Evolutionary conservation across 2,888 invertebrate species (phyloP).

Genomic region (Calliscelio sp.): DNA sequence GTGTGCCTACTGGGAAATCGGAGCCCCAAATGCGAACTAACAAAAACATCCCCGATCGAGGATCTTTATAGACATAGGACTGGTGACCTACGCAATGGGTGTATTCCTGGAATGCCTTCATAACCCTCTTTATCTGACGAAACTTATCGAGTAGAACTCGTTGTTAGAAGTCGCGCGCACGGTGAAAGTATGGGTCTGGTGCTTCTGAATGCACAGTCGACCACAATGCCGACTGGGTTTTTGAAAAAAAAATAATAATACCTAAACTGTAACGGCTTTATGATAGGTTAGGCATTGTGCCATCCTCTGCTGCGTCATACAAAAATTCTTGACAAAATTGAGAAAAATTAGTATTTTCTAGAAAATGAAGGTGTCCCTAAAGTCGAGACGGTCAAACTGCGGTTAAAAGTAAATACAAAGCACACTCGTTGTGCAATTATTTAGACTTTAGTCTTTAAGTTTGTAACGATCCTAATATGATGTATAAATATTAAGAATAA

Average conservation of each 20-base stretch:
- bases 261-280: slow-evolving; percentile 48
- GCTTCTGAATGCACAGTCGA: slow-evolving; percentile 24
- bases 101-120: slow-evolving; percentile 79
- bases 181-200: slow-evolving; percentile 82
- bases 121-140: slow-evolving; percentile 81
- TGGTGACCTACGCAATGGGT: slow-evolving; percentile 82
- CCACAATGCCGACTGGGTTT: slow-evolving; percentile 29
- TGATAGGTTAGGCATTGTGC: slow-evolving; percentile 55
- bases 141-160: slow-evolving; percentile 81
- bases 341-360: no score
- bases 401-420: no score
- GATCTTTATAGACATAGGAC: slow-evolving; percentile 72
- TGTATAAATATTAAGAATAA: no score
- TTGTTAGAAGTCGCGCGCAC: slow-evolving; percentile 82
- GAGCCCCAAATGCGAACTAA: slow-evolving; percentile 20
- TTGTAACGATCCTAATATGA: no score
- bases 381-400: no score
- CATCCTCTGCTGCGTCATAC: no score
- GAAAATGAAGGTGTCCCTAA: no score
- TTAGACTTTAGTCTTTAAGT: no score
- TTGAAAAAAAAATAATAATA: no score
- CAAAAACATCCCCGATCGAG: slow-evolving; percentile 46
- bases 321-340: no score
- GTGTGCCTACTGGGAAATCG: slow-evolving; percentile 37
- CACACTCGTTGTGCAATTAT: no score